A percentile compares a stretch with the other conserved stretches of the same genome.
These are phyloP conservation scores for Lipotes vexillifer DNA, from an alignment of 2,113 vertebrate genomes.

Conservation along the genomic window DNA sequence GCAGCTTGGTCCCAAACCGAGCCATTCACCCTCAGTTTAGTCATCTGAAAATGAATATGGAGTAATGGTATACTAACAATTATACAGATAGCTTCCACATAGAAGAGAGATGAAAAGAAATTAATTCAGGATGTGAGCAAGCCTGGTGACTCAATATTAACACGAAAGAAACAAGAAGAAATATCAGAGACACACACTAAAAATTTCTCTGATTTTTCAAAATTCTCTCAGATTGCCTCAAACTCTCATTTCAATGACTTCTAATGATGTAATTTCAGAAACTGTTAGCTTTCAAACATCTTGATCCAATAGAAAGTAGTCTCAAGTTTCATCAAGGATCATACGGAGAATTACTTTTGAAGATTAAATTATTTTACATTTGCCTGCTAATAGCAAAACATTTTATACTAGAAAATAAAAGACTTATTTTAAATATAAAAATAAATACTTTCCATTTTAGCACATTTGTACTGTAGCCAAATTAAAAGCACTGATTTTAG, in stretches of 20 bases:
- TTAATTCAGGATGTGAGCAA: slow-evolving; percentile 74
- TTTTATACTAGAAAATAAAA: slow-evolving; percentile 6
- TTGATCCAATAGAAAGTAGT: slow-evolving; percentile 13
- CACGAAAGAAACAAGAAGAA: slow-evolving; percentile 59
- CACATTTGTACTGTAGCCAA: not conserved
- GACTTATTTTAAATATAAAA: slow-evolving; percentile 26
- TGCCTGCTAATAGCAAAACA: not conserved
- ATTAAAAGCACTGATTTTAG: slow-evolving; percentile 14
- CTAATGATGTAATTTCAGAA: slow-evolving; percentile 58
- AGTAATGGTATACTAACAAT: slow-evolving; percentile 39
- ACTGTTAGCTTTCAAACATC: slow-evolving; percentile 42
- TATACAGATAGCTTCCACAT: slow-evolving; percentile 33
- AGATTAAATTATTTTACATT: slow-evolving; percentile 19
- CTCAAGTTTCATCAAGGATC: slow-evolving; percentile 40
- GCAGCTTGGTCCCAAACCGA: not conserved
- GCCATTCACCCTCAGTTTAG: slow-evolving; percentile 26
- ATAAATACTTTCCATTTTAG: not conserved
- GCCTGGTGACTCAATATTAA: slow-evolving; percentile 66
- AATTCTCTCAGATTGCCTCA: slow-evolving; percentile 53
- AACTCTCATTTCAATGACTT: slow-evolving; percentile 55
- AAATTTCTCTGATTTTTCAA: slow-evolving; percentile 42
- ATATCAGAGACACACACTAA: not conserved
- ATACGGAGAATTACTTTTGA: not conserved
- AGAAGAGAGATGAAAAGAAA: slow-evolving; percentile 59
- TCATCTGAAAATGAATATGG: slow-evolving; percentile 51